Base-by-base conservation (phyloP, 2,888 invertebrate species). In the Artemia sinica region DNA sequence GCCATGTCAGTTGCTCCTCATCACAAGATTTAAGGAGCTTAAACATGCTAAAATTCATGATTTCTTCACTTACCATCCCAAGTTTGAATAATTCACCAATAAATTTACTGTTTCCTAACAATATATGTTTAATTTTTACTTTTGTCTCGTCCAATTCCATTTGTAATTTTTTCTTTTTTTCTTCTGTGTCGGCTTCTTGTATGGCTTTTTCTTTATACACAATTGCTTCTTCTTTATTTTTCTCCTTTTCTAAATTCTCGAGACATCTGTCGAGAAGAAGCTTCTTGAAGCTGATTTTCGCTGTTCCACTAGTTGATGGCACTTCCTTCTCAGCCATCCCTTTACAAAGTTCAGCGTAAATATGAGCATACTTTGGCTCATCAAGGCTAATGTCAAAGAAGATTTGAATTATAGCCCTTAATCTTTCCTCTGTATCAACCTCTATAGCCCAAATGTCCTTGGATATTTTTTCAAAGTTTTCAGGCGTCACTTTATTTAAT, bases 361-460 rank as follows among this genome's bases (percentile, higher is more conserved):
- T 89, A 69, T 87, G 87, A 13, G 92, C 90, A 77, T 94, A 96
- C 74, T 86, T 90, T 0, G 95, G 95, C 78, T 96, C 95, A 78
- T 93, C 91, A 69, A 95, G 88, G 41, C 95, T 87, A 81, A 83
- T 96, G 77, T 94, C 91, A 77, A 95, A 95, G 7, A 95, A 89
- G 71, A 95, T 82, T 75, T 89, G 85, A 74, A 94, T 92, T 14
- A 92, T 89, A 73, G 87, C 88, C 74, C 86, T 84, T 69, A 95
- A 81, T 74, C 89, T 84, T 69, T 86, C 86, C 70, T 84, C 84
- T 5, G 86, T 88, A 77, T 91, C 86, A 69, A 95, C 91, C 72
- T 86, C 83, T 50, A 94, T 80, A 13, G 81, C 79, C 72, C 86
- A 83, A 49, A 94, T 86, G 81, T 88, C 89, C 50, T 84, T 83